Percentiles rank a stretch among this genome's conserved stretches.
These are phyloP conservation scores for Nyctalus aviator DNA, from an alignment of 2,797 vertebrate genomes.

Conservation along the genomic window DNA sequence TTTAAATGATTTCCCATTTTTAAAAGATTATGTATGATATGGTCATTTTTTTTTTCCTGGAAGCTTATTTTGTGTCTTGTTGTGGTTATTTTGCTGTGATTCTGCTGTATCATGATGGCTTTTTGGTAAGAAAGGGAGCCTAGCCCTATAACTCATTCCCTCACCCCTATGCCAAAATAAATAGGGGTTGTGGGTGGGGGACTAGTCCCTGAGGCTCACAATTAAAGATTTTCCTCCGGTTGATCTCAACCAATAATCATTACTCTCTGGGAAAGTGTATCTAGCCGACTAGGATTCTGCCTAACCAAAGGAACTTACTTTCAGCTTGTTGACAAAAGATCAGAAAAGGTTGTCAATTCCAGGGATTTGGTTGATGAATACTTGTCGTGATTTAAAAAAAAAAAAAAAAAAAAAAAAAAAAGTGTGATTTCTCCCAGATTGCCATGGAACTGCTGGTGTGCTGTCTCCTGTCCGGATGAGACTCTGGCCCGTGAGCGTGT, in stretches of 20 bases:
- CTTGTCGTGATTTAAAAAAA: background rate
- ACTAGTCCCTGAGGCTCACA: background rate
- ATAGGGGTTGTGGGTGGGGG: background rate
- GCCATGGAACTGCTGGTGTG: background rate
- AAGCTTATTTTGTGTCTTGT: background rate
- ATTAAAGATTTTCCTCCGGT: background rate
- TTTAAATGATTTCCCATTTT: slow-evolving; percentile 28
- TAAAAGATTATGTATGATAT: background rate
- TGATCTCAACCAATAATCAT: background rate
- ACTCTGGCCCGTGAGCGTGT: too few species aligned
- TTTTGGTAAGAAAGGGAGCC: slow-evolving; percentile 16
- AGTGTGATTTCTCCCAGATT: background rate
- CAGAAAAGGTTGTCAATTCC: background rate
- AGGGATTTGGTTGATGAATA: background rate
- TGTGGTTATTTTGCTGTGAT: background rate
- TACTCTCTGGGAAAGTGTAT: background rate
- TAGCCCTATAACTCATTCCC: background rate
- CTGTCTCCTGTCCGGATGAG: background rate
- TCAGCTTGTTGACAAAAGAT: background rate
- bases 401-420: background rate
- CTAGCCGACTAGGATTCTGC: background rate
- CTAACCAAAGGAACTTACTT: background rate
- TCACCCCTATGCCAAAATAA: background rate
- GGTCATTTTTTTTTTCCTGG: background rate
- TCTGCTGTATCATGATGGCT: background rate